phyloP scores from a whole-genome alignment of 2,113 vertebrate species.

The Callospermophilus lateralis region DNA sequence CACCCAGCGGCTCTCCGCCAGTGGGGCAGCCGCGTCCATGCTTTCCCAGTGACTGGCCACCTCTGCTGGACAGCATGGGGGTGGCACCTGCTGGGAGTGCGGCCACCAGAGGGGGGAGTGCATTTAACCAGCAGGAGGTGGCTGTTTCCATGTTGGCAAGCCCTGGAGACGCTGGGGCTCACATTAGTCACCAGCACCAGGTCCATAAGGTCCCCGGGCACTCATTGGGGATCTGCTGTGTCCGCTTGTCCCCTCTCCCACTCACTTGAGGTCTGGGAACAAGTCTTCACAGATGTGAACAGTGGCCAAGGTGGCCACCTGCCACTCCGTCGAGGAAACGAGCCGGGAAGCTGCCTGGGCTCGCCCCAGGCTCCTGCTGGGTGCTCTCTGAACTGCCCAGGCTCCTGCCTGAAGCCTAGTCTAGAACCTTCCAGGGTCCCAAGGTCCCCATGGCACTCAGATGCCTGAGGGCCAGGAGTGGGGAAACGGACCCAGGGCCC shows the following conservation, averaged over 20 bases:
- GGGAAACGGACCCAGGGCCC: too few relatives aligned
- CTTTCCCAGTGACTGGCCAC: not conserved
- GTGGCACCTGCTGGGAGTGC: fast-evolving
- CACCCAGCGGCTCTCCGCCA: fast-evolving
- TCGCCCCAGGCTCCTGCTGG: too few relatives aligned
- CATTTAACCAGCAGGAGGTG: fast-evolving
- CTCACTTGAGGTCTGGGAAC: not conserved
- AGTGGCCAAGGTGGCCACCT: too few relatives aligned
- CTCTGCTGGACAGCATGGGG: not conserved
- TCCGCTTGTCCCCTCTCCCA: not conserved
- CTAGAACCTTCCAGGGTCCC: not conserved
- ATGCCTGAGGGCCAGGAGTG: not conserved
- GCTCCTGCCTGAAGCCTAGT: not conserved
- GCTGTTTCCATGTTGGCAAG: too few relatives aligned
- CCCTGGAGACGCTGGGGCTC: too few relatives aligned
- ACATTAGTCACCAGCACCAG: too few relatives aligned
- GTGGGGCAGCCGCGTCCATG: fast-evolving
- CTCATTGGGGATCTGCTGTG: not conserved
- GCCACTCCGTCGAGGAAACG: not conserved
- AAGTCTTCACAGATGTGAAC: not conserved
- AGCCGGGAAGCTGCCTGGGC: too few relatives aligned
- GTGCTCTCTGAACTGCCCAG: too few relatives aligned
- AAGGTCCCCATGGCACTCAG: not conserved
- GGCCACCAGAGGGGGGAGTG: fast-evolving
- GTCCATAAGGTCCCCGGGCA: too few relatives aligned